Conservation (phyloP, 2,113 vertebrate genomes). For the Forbesichthys agassizii region DNA sequence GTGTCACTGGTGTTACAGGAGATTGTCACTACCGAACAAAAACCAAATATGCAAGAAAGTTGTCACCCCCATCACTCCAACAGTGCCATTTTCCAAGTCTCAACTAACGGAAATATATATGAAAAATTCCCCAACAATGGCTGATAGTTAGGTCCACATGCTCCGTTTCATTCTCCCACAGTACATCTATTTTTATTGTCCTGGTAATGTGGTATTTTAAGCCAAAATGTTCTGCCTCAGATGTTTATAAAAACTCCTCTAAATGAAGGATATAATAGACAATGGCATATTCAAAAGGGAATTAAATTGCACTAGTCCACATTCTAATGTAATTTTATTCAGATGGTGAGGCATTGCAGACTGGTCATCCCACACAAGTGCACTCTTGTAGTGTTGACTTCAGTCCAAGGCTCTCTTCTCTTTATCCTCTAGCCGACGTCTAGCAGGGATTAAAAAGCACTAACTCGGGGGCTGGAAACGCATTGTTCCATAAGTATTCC, state of each 20-base stretch:
- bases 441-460: conserved; percentile 7
- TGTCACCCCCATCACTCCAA: no score
- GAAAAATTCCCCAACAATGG: conserved; percentile 44
- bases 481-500: conserved; percentile 42
- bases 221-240: conserved; percentile 13
- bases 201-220: conserved; percentile 24
- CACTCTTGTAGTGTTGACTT: conserved; percentile 46
- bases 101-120: conserved; percentile 40
- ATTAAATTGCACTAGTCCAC: conserved; percentile 11
- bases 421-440: conserved; percentile 38
- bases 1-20: no score
- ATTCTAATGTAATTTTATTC: conserved; percentile 43
- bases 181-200: conserved; percentile 54
- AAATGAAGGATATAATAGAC: not conserved
- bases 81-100: no score
- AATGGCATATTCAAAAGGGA: conserved; percentile 26
- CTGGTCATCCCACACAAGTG: conserved; percentile 45
- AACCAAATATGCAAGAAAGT: no score
- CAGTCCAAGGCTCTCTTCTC: conserved; percentile 40
- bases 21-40: no score
- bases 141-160: conserved; percentile 44
- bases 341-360: conserved; percentile 52
- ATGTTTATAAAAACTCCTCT: conserved; percentile 30
- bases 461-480: conserved; percentile 36
- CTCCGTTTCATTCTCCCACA: conserved; percentile 21